A percentile compares a stretch with the other conserved stretches of the same genome.
Evolutionary conservation across 2,888 invertebrate genomes (phyloP).

Genomic region (Gortyna flavago): DNA sequence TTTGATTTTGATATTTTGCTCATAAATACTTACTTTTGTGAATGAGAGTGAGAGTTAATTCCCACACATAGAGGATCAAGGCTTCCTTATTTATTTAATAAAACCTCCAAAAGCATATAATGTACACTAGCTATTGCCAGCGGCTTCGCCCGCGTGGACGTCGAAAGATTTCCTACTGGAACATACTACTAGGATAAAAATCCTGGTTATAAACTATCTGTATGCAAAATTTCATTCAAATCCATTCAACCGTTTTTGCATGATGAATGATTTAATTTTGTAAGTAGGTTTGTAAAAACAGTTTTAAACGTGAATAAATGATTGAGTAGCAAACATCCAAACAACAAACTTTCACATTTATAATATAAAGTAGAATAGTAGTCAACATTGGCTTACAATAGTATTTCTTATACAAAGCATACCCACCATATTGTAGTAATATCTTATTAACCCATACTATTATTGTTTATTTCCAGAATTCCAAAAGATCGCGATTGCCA

Average conservation of each 20-base stretch:
- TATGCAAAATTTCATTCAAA: background rate
- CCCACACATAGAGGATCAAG: too few species aligned
- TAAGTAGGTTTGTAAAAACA: too few species aligned
- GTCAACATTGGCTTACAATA: background rate
- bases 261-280: too few species aligned
- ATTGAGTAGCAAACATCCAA: background rate
- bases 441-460: constrained; percentile 5
- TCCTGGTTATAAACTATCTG: background rate
- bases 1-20: too few species aligned
- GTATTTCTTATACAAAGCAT: background rate
- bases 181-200: background rate
- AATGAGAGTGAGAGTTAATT: background rate
- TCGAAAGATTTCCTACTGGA: background rate
- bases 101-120: background rate
- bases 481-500: constrained; percentile 99
- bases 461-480: constrained; percentile 93
- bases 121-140: background rate
- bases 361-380: background rate
- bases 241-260: background rate
- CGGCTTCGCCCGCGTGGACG: background rate
- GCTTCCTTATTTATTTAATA: background rate
- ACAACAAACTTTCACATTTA: background rate
- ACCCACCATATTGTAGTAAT: too few species aligned
- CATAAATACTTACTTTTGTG: background rate
- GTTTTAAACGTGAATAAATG: too few species aligned